Base-by-base conservation (phyloP, 2,888 invertebrate species). In the Heliconius ethilla region DNA sequence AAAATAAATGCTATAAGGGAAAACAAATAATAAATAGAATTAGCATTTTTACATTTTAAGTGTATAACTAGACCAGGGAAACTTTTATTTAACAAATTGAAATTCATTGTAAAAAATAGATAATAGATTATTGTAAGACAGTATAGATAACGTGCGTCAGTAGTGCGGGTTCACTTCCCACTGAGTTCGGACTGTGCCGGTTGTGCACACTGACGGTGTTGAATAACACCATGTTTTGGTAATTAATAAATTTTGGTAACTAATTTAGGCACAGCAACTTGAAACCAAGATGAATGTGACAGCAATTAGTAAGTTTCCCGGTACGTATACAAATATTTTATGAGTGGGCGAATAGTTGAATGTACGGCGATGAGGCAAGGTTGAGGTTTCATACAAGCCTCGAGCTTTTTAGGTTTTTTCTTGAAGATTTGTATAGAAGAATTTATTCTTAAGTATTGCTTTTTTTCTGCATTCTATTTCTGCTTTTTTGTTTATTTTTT, bases 251-350 rank as follows among this genome's bases (percentile, higher is more conserved):
- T n/a, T n/a, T n/a, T n/a, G n/a, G n/a, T n/a, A 55, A 59, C n/a
- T 7, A n/a, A 33, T 59, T 73, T 27, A 22, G 45, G 59, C 51
- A 75, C 13, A 70, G 37, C 51, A 62, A 77, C 77, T 75, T 51
- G 66, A 75, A 78, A 76, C 66, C 75, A 79, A 79, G 80, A 80
- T 79, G 75, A 70, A 80, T 79, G 81, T 78, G 79, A 81, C 80
- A 73, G 76, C 76, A 78, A 78, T 78, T 77, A 75, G 63, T 69
- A 78, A 76, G 69, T 78, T 75, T 72, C 37, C 51, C 66, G n/a
- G 73, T 66, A 66, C 22, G 37, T 66, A 75, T 33, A 55, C 55
- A 33, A 70, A 55, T 70, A 70, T 72, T 72, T 11, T 59, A 72
- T 59, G 72, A 72, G n/a, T 70, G 69, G 22, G 29, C 5, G 59